These are phyloP conservation scores for Atherix ibis DNA, from an alignment of 2,888 invertebrate genomes.

Conservation along the genomic window DNA sequence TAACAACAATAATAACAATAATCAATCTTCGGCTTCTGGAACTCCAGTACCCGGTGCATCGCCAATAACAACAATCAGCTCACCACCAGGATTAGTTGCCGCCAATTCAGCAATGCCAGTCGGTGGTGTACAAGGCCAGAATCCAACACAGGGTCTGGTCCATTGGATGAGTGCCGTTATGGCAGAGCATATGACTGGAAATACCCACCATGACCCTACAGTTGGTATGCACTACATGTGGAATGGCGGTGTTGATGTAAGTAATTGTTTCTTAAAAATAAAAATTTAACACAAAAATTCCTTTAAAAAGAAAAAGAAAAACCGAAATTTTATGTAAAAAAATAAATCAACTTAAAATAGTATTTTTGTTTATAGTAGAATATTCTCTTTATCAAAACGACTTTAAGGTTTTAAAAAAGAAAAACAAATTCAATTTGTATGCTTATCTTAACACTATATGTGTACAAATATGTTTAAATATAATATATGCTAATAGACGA, in stretches of 20 bases:
- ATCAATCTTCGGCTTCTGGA: constrained; percentile 17
- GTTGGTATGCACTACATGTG: constrained; percentile 35
- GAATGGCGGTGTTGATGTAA: constrained; percentile 34
- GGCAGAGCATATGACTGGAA: constrained; percentile 83
- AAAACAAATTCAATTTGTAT: too few relatives aligned
- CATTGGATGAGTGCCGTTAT: constrained; percentile 91
- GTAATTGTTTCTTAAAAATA: constrained; percentile 16
- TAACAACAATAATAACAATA: constrained; percentile 12
- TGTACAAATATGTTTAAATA: too few relatives aligned
- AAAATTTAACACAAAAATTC: too few relatives aligned
- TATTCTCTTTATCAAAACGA: too few relatives aligned
- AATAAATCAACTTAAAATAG: too few relatives aligned
- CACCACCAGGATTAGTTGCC: constrained; percentile 13
- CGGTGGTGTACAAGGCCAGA: constrained; percentile 38
- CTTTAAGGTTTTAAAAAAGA: too few relatives aligned
- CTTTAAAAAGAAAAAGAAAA: too few relatives aligned
- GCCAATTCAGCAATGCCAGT: constrained; percentile 25
- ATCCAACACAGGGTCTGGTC: constrained; percentile 65
- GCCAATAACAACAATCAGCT: constrained; percentile 12
- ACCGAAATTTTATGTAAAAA: too few relatives aligned
- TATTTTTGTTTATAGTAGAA: too few relatives aligned
- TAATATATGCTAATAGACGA: too few relatives aligned
- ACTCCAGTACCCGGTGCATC: constrained; percentile 23
- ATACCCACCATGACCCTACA: constrained; percentile 49
- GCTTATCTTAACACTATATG: too few relatives aligned